These are phyloP conservation scores for Neuroterus valhalla DNA, from an alignment of 1,140 invertebrate species.

Conservation along the genomic window DNA sequence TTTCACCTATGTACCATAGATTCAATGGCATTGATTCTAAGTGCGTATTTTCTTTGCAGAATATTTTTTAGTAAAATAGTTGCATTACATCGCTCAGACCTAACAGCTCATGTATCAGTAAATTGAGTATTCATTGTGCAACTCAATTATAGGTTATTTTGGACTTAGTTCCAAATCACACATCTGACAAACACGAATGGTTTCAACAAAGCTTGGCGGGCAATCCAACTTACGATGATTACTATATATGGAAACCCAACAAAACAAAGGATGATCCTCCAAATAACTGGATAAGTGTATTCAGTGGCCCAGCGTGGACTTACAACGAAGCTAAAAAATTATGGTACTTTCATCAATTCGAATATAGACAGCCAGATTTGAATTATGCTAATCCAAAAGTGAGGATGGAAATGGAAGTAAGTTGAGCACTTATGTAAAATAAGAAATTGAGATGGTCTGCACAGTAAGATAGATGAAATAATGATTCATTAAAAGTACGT, in stretches of 20 bases:
- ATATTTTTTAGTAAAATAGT: conserved; percentile 25
- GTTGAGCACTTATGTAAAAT: conserved; percentile 16
- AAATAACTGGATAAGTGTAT: conserved; percentile 79
- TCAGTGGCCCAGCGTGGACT: conserved; percentile 75
- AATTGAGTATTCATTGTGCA: neutral
- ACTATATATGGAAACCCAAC: conserved; percentile 82
- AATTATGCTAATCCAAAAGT: conserved; percentile 79
- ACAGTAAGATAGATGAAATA: too few species aligned
- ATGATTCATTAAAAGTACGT: too few species aligned
- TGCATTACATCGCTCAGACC: too few species aligned
- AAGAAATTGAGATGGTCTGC: neutral
- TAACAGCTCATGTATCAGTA: neutral
- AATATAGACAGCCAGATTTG: conserved; percentile 77
- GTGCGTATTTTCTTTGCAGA: neutral
- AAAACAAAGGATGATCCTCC: conserved; percentile 63
- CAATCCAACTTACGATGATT: conserved; percentile 79
- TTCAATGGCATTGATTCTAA: too few species aligned
- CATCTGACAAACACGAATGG: conserved; percentile 84
- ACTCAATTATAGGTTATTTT: conserved; percentile 60
- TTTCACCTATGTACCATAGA: too few species aligned
- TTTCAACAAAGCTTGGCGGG: conserved; percentile 79
- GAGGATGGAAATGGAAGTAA: conserved; percentile 74
- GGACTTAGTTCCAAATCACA: conserved; percentile 81
- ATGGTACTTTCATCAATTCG: conserved; percentile 79
- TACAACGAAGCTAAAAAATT: conserved; percentile 59